Evolutionary conservation across 1,140 invertebrate genomes (phyloP).

Genomic region (Belonocnema kinseyi): DNA sequence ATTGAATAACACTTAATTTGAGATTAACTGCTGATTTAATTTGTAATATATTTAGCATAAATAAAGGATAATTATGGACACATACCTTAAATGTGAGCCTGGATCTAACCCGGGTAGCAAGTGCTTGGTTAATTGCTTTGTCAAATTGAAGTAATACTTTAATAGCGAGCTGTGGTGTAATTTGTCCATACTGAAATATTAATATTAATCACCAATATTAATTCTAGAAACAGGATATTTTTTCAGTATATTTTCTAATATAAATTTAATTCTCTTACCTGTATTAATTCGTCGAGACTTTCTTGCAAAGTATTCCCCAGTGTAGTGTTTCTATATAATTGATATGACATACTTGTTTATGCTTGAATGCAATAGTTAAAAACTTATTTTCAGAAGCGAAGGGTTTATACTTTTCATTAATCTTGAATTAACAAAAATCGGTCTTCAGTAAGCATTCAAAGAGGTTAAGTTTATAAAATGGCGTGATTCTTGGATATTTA

Average conservation of each 20-base stretch:
- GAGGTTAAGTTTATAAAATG: no score
- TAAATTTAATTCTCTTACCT: slow-evolving; percentile 73
- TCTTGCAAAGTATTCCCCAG: slow-evolving; percentile 97
- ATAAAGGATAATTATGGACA: background rate
- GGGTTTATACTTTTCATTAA: no score
- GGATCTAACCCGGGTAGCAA: slow-evolving; percentile 94
- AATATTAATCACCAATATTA: slow-evolving; percentile 36
- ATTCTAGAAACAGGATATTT: slow-evolving; percentile 12
- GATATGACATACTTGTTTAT: slow-evolving; percentile 88
- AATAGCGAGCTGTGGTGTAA: slow-evolving; percentile 92
- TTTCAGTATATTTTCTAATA: slow-evolving; percentile 25
- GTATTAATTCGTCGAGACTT: slow-evolving; percentile 94
- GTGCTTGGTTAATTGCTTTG: slow-evolving; percentile 95
- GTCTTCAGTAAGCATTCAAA: no score
- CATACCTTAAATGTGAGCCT: slow-evolving; percentile 92
- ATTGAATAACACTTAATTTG: no score
- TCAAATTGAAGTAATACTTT: slow-evolving; percentile 98
- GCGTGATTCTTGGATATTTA: no score
- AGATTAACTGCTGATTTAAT: no score
- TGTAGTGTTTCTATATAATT: slow-evolving; percentile 98
- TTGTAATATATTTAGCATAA: no score
- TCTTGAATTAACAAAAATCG: no score
- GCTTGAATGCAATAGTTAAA: background rate
- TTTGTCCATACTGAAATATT: slow-evolving; percentile 93
- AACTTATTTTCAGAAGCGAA: background rate